Percentiles rank a stretch among this genome's conserved stretches.
These are phyloP conservation scores for Eremophila alpestris DNA, from an alignment of 2,797 vertebrate genomes.

Conservation along the genomic window DNA sequence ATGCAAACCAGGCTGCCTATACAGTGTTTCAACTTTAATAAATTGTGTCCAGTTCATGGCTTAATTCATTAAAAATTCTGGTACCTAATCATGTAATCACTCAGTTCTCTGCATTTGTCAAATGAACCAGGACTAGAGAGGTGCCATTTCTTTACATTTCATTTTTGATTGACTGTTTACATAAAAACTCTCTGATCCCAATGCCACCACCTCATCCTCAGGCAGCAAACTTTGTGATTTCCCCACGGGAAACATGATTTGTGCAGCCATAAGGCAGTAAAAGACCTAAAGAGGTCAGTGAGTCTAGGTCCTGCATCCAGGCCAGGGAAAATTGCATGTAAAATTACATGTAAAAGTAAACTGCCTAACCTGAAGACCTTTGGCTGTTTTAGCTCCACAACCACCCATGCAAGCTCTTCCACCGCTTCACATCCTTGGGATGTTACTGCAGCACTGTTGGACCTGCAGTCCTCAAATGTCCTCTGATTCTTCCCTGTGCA, in stretches of 20 bases:
- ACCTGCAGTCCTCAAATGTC: neutral
- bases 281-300: neutral
- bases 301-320: neutral
- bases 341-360: neutral
- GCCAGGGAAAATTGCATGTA: neutral
- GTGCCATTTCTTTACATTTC: accelerated
- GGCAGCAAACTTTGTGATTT: neutral
- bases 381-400: neutral
- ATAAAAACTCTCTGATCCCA: neutral
- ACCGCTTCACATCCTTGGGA: neutral
- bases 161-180: neutral
- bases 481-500: neutral
- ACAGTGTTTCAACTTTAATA: neutral
- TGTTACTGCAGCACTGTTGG: neutral
- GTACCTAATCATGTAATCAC: neutral
- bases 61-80: neutral
- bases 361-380: neutral
- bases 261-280: neutral
- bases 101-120: neutral
- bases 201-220: neutral
- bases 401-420: neutral
- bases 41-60: neutral
- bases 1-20: neutral
- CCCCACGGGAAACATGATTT: neutral
- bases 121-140: neutral